Conservation (phyloP, 2,888 invertebrate species). For the Cerastoderma edule region DNA sequence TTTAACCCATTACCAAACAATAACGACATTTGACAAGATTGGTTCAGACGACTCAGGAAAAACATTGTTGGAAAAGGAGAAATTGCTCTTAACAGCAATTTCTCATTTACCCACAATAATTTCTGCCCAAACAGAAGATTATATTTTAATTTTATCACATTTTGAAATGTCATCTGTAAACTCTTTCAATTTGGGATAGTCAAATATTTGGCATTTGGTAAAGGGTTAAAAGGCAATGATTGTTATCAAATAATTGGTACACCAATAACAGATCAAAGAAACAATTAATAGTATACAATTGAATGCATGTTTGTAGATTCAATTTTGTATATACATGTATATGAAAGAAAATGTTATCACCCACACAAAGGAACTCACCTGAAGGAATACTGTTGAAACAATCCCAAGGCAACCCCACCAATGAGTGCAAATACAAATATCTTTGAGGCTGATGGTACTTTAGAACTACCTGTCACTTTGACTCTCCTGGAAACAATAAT, state of each 20-base stretch:
- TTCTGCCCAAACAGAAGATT: no score
- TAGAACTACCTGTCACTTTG: background rate
- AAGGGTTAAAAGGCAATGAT: background rate
- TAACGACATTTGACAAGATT: background rate
- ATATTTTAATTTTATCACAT: no score
- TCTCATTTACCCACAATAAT: constrained; percentile 5
- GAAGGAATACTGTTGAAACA: constrained; percentile 14
- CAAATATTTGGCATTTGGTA: background rate
- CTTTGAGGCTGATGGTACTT: background rate
- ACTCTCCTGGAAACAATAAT: background rate
- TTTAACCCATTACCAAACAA: background rate
- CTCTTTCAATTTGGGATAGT: no score
- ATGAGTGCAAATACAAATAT: constrained; percentile 3
- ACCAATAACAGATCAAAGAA: background rate
- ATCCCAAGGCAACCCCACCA: background rate
- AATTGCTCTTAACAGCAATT: background rate
- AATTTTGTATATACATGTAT: background rate
- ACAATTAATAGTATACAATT: background rate
- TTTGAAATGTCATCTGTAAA: no score
- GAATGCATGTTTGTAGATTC: background rate
- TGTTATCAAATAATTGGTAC: background rate
- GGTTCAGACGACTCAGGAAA: background rate
- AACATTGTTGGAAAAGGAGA: background rate
- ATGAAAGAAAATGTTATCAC: no score
- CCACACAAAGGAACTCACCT: no score